Percentiles rank a stretch among this genome's conserved stretches.
Conservation (phyloP, 2,888 invertebrate species). For the Nymphalis c-album region DNA sequence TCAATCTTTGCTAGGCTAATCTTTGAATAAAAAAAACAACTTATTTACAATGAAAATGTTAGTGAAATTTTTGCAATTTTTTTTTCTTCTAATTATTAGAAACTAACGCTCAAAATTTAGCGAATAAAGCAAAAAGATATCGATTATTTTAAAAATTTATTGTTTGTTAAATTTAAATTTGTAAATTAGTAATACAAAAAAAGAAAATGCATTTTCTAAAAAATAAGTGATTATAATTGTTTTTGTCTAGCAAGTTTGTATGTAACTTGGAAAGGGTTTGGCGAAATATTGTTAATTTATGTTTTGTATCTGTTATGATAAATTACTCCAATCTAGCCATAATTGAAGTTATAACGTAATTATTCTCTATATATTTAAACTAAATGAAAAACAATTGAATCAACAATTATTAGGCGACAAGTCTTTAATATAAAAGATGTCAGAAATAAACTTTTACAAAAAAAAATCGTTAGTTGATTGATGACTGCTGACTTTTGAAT, state of each 20-base stretch:
- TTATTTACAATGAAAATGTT: slow-evolving; percentile 25
- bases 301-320: slow-evolving; percentile 2
- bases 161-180: slow-evolving; percentile 26
- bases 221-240: slow-evolving; percentile 6
- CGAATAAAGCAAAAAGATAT: slow-evolving; percentile 18
- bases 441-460: background rate
- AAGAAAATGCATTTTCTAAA: background rate
- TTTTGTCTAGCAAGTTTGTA: background rate
- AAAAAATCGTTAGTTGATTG: background rate
- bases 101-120: slow-evolving; percentile 52
- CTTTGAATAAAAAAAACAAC: slow-evolving; percentile 25
- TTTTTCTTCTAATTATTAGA: slow-evolving; percentile 37
- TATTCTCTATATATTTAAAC: slow-evolving; percentile 9
- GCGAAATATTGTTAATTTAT: background rate
- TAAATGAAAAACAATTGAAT: slow-evolving; percentile 2
- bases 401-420: slow-evolving; percentile 4
- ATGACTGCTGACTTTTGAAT: background rate
- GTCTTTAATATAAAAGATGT: background rate
- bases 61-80: slow-evolving; percentile 23
- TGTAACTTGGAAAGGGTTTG: background rate
- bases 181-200: slow-evolving; percentile 6
- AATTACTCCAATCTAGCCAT: slow-evolving; percentile 8
- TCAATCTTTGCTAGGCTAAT: slow-evolving; percentile 38
- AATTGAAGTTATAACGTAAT: slow-evolving; percentile 8
- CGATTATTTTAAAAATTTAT: slow-evolving; percentile 11